phyloP scores from a whole-genome alignment of 2,113 vertebrate genomes.

The Apeltes quadracus region DNA sequence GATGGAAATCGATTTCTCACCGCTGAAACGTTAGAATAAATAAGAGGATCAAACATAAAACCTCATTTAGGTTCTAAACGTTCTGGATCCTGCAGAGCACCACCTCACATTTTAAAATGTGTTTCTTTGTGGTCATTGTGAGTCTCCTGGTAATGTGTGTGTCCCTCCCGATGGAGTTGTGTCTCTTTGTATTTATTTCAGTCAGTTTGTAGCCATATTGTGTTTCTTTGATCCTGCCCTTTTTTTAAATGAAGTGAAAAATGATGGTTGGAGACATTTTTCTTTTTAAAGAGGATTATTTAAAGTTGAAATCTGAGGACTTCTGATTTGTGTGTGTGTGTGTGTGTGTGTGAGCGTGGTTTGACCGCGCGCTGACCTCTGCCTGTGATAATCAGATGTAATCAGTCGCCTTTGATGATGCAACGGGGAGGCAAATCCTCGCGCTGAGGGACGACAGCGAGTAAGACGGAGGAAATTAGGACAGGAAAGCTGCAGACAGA shows the following conservation, averaged over 20 bases:
- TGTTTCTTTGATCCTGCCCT: too few species aligned
- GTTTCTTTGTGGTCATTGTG: background rate
- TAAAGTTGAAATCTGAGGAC: too few species aligned
- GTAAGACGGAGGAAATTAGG: conserved; percentile 24
- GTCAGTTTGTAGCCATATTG: too few species aligned
- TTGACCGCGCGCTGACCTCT: conserved; percentile 34
- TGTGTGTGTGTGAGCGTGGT: conserved; percentile 6
- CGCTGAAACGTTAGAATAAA: background rate
- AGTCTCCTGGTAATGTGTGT: too few species aligned
- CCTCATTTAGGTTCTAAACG: background rate
- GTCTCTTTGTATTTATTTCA: too few species aligned
- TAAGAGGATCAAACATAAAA: background rate
- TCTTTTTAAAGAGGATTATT: too few species aligned
- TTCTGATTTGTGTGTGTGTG: too few species aligned
- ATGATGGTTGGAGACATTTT: too few species aligned
- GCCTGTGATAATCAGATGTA: conserved; percentile 54
- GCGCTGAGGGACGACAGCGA: too few species aligned
- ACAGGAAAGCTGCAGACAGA: conserved; percentile 27
- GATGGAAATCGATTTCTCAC: background rate
- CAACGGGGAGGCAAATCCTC: conserved; percentile 50
- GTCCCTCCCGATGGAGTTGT: too few species aligned
- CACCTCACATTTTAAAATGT: background rate
- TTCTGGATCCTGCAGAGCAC: background rate
- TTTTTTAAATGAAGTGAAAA: too few species aligned
- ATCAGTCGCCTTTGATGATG: conserved; percentile 58